These are phyloP conservation scores for Drosophila yooni DNA, from an alignment of 2,888 invertebrate species.

Conservation along the genomic window DNA sequence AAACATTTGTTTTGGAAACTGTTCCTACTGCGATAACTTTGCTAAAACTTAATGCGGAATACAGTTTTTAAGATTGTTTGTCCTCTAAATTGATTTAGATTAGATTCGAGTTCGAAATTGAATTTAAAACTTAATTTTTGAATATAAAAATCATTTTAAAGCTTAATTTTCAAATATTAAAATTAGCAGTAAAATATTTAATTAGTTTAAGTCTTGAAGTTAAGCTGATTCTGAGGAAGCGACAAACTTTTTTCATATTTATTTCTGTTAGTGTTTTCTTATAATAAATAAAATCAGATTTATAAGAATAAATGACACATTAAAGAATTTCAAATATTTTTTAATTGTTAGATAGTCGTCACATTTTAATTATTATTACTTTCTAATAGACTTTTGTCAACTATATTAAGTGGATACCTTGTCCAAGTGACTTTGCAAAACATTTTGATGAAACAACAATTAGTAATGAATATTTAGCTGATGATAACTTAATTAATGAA, in stretches of 20 bases:
- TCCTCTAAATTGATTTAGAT: not conserved
- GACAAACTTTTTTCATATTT: not conserved
- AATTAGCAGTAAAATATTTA: too few relatives aligned
- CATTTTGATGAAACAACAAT: not conserved
- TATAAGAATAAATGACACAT: not conserved
- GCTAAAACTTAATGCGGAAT: not conserved
- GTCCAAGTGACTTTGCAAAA: not conserved
- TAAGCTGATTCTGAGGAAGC: too few relatives aligned
- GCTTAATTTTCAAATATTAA: too few relatives aligned
- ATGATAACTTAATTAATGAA: slow-evolving; percentile 15
- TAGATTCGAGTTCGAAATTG: not conserved
- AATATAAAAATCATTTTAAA: too few relatives aligned
- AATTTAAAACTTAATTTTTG: not conserved
- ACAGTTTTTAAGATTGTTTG: not conserved
- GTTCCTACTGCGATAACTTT: not conserved
- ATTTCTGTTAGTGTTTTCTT: too few relatives aligned
- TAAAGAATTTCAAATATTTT: not conserved
- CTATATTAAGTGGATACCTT: not conserved
- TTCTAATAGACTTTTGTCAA: not conserved
- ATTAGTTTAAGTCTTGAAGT: too few relatives aligned
- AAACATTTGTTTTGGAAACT: not conserved
- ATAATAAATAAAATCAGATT: too few relatives aligned
- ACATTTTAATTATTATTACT: not conserved
- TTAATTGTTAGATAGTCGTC: too few relatives aligned
- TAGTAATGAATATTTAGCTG: slow-evolving; percentile 1